A percentile compares a stretch with the other conserved stretches of the same genome.
Evolutionary conservation across 30 jellyfish, hydroid and myxozoan genomes (phyloP).

Genomic region (Turritopsis rubra): DNA sequence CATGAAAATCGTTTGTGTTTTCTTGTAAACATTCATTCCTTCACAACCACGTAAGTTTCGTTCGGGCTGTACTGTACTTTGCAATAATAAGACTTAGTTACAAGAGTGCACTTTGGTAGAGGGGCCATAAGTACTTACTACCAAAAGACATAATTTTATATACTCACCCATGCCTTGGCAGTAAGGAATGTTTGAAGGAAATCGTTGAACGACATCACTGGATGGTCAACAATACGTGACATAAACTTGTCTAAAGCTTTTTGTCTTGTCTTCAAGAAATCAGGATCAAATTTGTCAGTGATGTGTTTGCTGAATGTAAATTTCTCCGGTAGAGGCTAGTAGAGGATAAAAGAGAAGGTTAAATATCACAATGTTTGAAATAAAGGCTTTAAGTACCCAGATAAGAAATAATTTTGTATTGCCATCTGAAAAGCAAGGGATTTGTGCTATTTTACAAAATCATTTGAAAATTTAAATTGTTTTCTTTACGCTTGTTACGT

Average conservation of each 20-base stretch:
- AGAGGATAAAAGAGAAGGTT: background rate
- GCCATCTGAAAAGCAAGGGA: background rate
- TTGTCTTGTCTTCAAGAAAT: conserved; percentile 87
- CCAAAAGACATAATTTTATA: too few relatives aligned
- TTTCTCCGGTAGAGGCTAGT: conserved; percentile 97
- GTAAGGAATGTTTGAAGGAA: conserved; percentile 65
- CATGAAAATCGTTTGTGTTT: too few relatives aligned
- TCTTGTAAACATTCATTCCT: too few relatives aligned
- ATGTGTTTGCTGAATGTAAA: conserved; percentile 88
- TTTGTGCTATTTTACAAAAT: too few relatives aligned
- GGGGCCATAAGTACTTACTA: too few relatives aligned
- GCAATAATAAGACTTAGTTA: too few relatives aligned
- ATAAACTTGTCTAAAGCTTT: conserved; percentile 92
- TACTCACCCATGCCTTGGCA: conserved; percentile 99
- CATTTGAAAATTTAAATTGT: too few relatives aligned
- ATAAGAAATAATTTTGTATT: background rate
- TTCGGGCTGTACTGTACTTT: too few relatives aligned
- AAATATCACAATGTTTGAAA: background rate
- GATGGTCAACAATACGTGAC: conserved; percentile 83
- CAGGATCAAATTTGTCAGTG: conserved; percentile 75
- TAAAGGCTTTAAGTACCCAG: background rate
- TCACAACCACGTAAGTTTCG: too few relatives aligned
- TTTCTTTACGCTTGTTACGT: too few relatives aligned
- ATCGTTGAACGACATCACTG: conserved; percentile 89
- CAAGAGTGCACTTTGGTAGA: too few relatives aligned